Percentiles rank a stretch among this genome's conserved stretches.
Conservation (phyloP, 1,140 invertebrate genomes). For the Aphelenchoides besseyi region DNA sequence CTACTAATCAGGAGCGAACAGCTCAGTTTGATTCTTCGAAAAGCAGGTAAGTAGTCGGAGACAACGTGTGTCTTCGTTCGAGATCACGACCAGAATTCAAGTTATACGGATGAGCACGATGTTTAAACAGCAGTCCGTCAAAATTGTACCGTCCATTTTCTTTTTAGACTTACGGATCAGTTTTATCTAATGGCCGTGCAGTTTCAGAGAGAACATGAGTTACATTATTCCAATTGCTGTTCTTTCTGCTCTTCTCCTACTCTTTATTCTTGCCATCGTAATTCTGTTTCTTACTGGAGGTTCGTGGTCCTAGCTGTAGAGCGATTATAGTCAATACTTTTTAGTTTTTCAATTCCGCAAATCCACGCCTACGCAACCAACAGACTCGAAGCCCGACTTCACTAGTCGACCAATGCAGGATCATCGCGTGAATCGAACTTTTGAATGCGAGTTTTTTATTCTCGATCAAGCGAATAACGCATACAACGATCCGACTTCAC, state of each 20-base stretch:
- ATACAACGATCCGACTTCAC: conserved; percentile 17
- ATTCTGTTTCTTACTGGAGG: conserved; percentile 17
- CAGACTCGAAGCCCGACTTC: not conserved
- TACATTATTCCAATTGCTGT: conserved; percentile 16
- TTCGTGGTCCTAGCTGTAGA: not conserved
- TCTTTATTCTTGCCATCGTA: conserved; percentile 14
- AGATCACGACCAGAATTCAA: not conserved
- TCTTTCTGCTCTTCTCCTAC: not conserved
- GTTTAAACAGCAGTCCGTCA: conserved; percentile 3
- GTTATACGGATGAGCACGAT: not conserved
- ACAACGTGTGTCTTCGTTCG: too few species aligned
- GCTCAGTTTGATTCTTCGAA: not conserved
- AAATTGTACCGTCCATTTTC: not conserved
- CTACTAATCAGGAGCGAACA: not conserved
- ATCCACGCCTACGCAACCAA: not conserved
- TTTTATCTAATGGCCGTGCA: not conserved
- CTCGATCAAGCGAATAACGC: conserved; percentile 15
- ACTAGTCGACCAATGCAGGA: not conserved
- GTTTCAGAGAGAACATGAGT: conserved; percentile 16
- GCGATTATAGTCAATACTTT: not conserved
- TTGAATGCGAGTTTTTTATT: conserved; percentile 24
- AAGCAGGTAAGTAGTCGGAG: not conserved
- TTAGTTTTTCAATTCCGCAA: conserved; percentile 19
- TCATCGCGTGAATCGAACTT: conserved; percentile 18
- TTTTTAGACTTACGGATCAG: not conserved